A percentile compares a stretch with the other conserved stretches of the same genome.
These are phyloP conservation scores for Numenius arquata DNA, from an alignment of 2,113 vertebrate species.

Conservation along the genomic window DNA sequence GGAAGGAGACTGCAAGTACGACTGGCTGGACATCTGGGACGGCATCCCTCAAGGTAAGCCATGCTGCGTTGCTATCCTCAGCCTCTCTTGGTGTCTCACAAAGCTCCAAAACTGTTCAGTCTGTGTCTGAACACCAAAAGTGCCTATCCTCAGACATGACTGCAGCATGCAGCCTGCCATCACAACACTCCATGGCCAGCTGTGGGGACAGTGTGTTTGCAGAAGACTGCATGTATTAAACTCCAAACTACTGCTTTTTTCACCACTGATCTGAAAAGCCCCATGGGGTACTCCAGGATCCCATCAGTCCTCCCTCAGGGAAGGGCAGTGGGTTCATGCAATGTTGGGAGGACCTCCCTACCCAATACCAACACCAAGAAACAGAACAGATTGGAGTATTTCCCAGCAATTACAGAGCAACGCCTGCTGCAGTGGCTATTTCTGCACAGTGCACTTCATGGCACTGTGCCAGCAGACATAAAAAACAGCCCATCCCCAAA, in stretches of 20 bases:
- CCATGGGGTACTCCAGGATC: neutral
- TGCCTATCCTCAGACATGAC: neutral
- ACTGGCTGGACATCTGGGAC: conserved; percentile 98
- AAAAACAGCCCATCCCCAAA: neutral
- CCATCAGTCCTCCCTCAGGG: neutral
- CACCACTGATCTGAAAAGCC: neutral
- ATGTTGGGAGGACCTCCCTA: neutral
- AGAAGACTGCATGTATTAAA: neutral
- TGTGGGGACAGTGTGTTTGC: neutral
- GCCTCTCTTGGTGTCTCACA: neutral
- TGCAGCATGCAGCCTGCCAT: neutral
- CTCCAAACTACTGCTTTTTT: neutral
- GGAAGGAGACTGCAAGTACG: conserved; percentile 96
- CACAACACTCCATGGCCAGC: fast-evolving
- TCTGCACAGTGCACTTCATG: neutral
- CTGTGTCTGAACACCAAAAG: neutral
- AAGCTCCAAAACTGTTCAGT: neutral
- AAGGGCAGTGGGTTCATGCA: neutral
- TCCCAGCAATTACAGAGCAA: conserved; percentile 13
- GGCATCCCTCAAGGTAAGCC: conserved; percentile 92
- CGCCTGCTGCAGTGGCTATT: neutral
- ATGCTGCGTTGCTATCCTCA: neutral
- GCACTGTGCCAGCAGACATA: neutral
- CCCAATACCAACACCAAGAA: neutral
- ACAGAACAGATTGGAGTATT: neutral